phyloP scores from a whole-genome alignment of 92 coral and sea anemone genomes.

The Paragorgia papillata region DNA sequence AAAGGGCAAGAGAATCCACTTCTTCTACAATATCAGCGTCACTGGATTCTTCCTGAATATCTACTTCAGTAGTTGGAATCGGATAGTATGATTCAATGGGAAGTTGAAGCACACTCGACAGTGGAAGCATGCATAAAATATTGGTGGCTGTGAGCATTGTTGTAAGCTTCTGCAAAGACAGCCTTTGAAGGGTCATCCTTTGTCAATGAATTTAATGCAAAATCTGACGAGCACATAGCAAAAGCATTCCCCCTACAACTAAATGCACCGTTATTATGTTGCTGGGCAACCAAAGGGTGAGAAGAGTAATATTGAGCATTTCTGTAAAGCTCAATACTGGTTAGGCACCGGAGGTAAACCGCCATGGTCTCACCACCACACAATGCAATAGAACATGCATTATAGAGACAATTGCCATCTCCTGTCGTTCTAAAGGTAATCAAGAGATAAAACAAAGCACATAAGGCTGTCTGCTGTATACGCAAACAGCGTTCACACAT shows the following conservation, averaged over 20 bases:
- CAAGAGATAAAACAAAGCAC: too few relatives aligned
- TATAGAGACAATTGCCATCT: too few relatives aligned
- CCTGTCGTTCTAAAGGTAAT: too few relatives aligned
- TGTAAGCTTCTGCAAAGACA: slow-evolving; percentile 6
- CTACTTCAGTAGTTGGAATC: neutral
- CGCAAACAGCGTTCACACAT: too few relatives aligned
- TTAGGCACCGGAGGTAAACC: too few relatives aligned
- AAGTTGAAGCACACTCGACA: slow-evolving; percentile 21
- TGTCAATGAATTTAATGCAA: slow-evolving; percentile 4
- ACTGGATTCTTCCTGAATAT: too few relatives aligned
- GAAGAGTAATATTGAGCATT: slow-evolving; percentile 21
- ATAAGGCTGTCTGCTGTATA: too few relatives aligned
- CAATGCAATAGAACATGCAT: too few relatives aligned
- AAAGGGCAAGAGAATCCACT: slow-evolving; percentile 23
- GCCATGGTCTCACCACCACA: too few relatives aligned
- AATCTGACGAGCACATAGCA: slow-evolving; percentile 40
- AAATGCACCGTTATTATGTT: slow-evolving; percentile 42
- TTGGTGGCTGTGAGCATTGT: slow-evolving; percentile 25
- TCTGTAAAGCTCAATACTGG: too few relatives aligned
- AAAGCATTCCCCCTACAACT: slow-evolving; percentile 35
- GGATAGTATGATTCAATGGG: slow-evolving; percentile 43
- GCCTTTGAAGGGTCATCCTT: slow-evolving; percentile 14
- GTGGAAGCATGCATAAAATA: slow-evolving; percentile 36
- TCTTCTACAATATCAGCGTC: slow-evolving; percentile 6
- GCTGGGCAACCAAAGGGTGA: slow-evolving; percentile 38